Evolutionary conservation across 1,140 invertebrate species (phyloP).

Genomic region (Zaprionus camerounensis): DNA sequence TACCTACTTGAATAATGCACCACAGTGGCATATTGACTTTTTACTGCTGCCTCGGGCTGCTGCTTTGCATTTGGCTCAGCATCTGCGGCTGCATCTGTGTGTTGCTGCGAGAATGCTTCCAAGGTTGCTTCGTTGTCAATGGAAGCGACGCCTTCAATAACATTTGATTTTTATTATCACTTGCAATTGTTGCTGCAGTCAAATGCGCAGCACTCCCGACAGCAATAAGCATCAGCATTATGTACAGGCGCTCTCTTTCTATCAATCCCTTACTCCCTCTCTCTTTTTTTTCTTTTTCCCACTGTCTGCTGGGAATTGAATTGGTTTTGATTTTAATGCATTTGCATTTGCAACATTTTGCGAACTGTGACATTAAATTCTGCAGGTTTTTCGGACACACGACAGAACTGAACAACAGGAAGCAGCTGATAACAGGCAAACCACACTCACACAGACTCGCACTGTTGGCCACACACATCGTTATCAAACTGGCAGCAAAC

Average conservation of each 20-base stretch:
- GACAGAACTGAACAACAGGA: slow-evolving; percentile 76
- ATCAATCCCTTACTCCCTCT: not conserved
- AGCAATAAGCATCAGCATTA: slow-evolving; percentile 62
- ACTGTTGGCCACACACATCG: slow-evolving; percentile 21
- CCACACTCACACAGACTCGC: slow-evolving; percentile 26
- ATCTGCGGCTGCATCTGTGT: slow-evolving; percentile 5
- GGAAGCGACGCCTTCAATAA: slow-evolving; percentile 51
- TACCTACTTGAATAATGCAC: slow-evolving; percentile 53
- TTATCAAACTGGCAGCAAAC: slow-evolving; percentile 69
- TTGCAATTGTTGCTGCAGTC: slow-evolving; percentile 60
- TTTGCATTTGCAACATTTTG: slow-evolving; percentile 40
- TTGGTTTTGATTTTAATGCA: slow-evolving; percentile 62
- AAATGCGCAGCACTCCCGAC: slow-evolving; percentile 36
- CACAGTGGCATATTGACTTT: slow-evolving; percentile 50
- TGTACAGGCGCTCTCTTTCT: slow-evolving; percentile 3
- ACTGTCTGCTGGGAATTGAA: slow-evolving; percentile 43
- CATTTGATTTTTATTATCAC: slow-evolving; percentile 76
- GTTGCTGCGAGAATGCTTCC: not conserved
- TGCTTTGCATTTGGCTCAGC: slow-evolving; percentile 21
- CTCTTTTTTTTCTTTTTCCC: not conserved
- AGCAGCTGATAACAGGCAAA: slow-evolving; percentile 69
- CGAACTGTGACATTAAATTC: slow-evolving; percentile 58
- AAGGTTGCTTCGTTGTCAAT: slow-evolving; percentile 23
- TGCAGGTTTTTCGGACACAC: slow-evolving; percentile 40
- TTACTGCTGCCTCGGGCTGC: slow-evolving; percentile 23